phyloP scores from a whole-genome alignment of 2,888 invertebrate genomes.

The Torymus texanus region DNA sequence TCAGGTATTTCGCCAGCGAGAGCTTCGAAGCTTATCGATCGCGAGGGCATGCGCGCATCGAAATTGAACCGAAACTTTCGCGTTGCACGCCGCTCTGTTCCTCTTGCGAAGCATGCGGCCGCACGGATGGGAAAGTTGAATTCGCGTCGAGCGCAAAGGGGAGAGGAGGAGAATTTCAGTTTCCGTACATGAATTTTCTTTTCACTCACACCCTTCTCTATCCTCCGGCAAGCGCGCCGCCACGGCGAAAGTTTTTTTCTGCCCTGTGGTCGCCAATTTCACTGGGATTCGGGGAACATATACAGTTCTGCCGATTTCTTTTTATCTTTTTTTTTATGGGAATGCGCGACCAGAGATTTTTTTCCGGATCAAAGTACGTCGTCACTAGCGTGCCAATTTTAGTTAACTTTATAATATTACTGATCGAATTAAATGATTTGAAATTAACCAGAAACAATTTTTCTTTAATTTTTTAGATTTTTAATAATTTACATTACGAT shows the following conservation, averaged over 20 bases:
- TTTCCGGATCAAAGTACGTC: too few relatives aligned
- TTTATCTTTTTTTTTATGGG: too few relatives aligned
- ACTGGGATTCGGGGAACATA: not conserved
- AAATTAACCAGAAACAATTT: too few relatives aligned
- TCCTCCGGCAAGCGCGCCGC: not conserved
- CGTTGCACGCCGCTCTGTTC: not conserved
- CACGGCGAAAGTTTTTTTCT: too few relatives aligned
- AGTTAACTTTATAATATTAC: too few relatives aligned
- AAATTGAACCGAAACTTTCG: conserved; percentile 53
- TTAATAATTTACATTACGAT: not conserved
- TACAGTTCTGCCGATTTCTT: too few relatives aligned
- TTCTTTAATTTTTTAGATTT: too few relatives aligned
- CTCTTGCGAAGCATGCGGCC: not conserved
- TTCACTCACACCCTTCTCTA: not conserved
- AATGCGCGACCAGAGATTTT: too few relatives aligned
- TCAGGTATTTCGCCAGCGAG: not conserved
- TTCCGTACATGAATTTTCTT: conserved; percentile 44
- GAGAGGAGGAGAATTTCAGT: conserved; percentile 33
- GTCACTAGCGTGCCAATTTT: too few relatives aligned
- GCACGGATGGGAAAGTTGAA: conserved; percentile 39
- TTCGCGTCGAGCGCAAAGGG: conserved; percentile 20
- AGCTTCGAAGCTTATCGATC: too few relatives aligned
- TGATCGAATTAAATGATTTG: too few relatives aligned
- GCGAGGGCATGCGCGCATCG: conserved; percentile 12
- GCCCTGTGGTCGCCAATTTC: not conserved